Conservation (phyloP, 2,888 invertebrate species). For the Hydroisotoma schaefferi region DNA sequence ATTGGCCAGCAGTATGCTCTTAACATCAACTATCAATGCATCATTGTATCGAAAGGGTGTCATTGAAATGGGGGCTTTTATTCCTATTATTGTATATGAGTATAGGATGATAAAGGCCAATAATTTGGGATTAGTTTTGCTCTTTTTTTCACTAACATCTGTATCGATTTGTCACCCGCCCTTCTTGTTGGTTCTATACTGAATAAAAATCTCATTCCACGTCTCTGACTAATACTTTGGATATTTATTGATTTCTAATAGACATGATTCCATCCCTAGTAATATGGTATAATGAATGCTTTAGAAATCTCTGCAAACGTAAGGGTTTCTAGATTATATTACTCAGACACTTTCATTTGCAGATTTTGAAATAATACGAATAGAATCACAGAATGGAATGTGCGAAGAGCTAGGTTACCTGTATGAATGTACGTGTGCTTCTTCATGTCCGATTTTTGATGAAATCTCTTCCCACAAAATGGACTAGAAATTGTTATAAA, state of each 20-base stretch:
- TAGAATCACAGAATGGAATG: too few relatives aligned
- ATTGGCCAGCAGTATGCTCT: too few relatives aligned
- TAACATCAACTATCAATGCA: too few relatives aligned
- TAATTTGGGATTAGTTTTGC: neutral
- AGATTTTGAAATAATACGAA: neutral
- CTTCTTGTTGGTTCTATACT: neutral
- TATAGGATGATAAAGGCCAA: too few relatives aligned
- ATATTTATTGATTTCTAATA: neutral
- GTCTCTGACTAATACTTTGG: slow-evolving; percentile 1
- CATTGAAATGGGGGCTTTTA: too few relatives aligned
- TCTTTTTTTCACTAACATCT: slow-evolving; percentile 14
- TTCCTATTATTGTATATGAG: too few relatives aligned
- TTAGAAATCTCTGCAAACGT: neutral
- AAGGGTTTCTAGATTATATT: neutral
- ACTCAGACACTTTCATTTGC: neutral
- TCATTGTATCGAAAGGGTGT: too few relatives aligned
- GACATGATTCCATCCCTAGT: neutral
- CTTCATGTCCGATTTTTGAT: slow-evolving; percentile 99
- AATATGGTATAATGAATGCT: neutral
- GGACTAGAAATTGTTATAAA: neutral
- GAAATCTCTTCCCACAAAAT: slow-evolving; percentile 86
- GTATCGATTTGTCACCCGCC: slow-evolving; percentile 2
- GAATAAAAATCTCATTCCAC: slow-evolving; percentile 5
- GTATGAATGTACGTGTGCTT: slow-evolving; percentile 97
- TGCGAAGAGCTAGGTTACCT: slow-evolving; percentile 60